Evolutionary conservation across 2,888 invertebrate species (phyloP).

Genomic region (Galerucella pusilla): DNA sequence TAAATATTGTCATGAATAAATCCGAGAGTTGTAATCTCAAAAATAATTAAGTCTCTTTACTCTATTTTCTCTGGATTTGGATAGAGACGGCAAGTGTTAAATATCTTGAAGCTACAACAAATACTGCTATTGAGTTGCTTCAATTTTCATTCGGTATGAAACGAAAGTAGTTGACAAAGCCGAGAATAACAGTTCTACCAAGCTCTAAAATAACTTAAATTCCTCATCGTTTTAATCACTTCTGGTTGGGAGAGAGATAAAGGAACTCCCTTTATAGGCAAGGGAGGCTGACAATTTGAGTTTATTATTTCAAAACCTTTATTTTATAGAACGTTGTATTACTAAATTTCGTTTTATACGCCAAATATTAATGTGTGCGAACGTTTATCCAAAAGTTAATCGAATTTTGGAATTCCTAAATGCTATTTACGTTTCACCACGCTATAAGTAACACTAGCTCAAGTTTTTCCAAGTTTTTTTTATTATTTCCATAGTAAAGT

Average conservation of each 20-base stretch:
- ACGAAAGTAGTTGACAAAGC: slow-evolving; percentile 38
- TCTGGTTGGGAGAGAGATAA: slow-evolving; percentile 42
- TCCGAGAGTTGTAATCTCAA: background rate
- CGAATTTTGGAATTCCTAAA: no score
- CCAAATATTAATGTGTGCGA: no score
- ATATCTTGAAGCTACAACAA: slow-evolving; percentile 32
- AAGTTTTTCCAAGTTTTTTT: no score
- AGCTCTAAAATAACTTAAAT: slow-evolving; percentile 44
- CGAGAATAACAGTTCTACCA: slow-evolving; percentile 41
- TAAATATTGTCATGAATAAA: no score
- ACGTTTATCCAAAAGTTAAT: no score
- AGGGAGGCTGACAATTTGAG: background rate
- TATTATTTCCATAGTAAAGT: no score
- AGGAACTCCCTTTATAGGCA: slow-evolving; percentile 31
- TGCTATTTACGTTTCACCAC: no score
- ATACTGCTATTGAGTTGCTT: slow-evolving; percentile 30
- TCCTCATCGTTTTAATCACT: slow-evolving; percentile 46
- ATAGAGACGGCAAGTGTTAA: slow-evolving; percentile 29
- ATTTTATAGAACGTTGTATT: background rate
- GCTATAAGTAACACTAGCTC: no score
- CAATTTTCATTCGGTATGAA: slow-evolving; percentile 30
- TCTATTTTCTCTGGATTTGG: slow-evolving; percentile 19
- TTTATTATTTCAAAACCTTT: background rate
- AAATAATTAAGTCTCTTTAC: slow-evolving; percentile 29
- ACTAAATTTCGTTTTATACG: no score